phyloP scores from a whole-genome alignment of 2,888 invertebrate species.

The Cerastis leucographa region DNA sequence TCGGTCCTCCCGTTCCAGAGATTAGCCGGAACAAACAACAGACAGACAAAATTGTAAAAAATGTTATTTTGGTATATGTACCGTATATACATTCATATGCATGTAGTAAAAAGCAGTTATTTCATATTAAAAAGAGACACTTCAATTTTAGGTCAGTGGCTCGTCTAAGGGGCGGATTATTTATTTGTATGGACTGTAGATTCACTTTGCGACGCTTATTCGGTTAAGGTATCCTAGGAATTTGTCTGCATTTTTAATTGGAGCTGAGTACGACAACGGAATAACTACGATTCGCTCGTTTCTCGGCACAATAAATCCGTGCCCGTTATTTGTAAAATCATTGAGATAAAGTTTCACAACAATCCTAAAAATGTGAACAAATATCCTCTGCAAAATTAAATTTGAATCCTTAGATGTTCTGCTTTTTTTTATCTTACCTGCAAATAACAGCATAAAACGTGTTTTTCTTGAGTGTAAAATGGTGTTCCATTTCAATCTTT shows the following conservation, averaged over 20 bases:
- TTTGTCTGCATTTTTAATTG: conserved; percentile 12
- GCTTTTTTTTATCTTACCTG: not conserved
- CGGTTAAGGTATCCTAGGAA: not conserved
- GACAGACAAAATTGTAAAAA: no score
- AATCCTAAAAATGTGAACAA: not conserved
- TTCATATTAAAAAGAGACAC: no score
- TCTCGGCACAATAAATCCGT: not conserved
- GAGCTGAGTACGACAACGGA: not conserved
- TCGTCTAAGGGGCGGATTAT: no score
- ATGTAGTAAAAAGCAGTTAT: no score
- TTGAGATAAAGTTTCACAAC: not conserved
- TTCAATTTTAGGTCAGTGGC: no score
- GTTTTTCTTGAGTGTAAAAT: not conserved
- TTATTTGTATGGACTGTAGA: no score
- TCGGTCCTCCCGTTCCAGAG: no score
- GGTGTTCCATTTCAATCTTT: conserved; percentile 3
- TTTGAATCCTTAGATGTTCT: not conserved
- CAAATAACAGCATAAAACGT: not conserved
- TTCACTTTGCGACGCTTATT: conserved; percentile 1
- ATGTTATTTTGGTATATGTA: no score
- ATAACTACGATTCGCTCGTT: not conserved
- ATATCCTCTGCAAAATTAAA: not conserved
- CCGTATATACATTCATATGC: no score
- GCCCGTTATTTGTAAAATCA: not conserved
- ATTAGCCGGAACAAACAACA: no score